Conservation (phyloP, 2,797 vertebrate genomes). For the Alcedo quadribrachys region DNA sequence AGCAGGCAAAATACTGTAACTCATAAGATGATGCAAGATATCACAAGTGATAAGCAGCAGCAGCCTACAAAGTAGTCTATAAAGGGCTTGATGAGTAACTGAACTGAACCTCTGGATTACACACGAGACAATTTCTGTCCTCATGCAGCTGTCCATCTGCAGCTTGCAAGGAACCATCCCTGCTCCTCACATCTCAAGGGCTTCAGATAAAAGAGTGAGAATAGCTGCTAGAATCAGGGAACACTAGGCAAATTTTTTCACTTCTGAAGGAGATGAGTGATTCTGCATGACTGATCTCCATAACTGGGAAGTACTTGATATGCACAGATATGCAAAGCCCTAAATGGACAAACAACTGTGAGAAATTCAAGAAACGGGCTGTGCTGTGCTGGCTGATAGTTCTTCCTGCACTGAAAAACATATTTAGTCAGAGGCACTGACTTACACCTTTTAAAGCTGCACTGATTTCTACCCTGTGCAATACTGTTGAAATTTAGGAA, state of each 20-base stretch:
- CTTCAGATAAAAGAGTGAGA: not conserved
- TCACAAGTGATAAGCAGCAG: conserved; percentile 10
- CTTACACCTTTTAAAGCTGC: not conserved
- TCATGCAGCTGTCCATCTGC: not conserved
- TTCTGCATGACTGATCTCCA: not conserved
- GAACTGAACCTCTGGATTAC: conserved; percentile 27
- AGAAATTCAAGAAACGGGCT: not conserved
- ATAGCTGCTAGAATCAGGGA: not conserved
- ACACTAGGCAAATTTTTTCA: not conserved
- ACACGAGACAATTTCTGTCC: not conserved
- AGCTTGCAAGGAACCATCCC: not conserved
- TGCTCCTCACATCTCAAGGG: not conserved
- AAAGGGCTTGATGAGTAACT: conserved; percentile 23
- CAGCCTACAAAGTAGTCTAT: conserved; percentile 20
- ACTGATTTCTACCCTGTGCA: not conserved
- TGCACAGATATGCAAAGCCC: not conserved
- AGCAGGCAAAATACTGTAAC: conserved; percentile 22
- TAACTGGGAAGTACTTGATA: not conserved
- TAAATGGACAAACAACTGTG: not conserved
- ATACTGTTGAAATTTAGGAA: not conserved
- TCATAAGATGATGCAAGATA: conserved; percentile 1
- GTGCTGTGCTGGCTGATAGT: not conserved
- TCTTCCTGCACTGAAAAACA: not conserved
- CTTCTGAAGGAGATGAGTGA: not conserved
- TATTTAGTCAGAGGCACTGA: not conserved